A percentile compares a stretch with the other conserved stretches of the same genome.
phyloP scores from a whole-genome alignment of 2,888 invertebrate species.

The Volucella inflata region DNA sequence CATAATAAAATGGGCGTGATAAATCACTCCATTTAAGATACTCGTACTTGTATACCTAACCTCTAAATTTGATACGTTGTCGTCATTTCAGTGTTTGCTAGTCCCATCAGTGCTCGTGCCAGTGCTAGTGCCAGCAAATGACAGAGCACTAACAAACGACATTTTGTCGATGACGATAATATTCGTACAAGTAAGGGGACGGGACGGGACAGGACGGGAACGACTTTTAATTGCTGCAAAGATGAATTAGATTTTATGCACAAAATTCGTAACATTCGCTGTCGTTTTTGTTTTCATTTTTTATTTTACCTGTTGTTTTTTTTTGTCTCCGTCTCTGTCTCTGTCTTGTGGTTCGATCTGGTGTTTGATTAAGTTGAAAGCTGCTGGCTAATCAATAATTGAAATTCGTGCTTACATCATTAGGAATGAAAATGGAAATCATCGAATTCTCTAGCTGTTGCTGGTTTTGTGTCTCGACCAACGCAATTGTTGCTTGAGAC shows the following conservation, averaged over 20 bases:
- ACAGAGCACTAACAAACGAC: slow-evolving; percentile 36
- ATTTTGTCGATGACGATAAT: neutral
- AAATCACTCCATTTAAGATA: slow-evolving; percentile 46
- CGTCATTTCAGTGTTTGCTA: slow-evolving; percentile 43
- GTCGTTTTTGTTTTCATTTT: neutral
- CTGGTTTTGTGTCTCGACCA: too few relatives aligned
- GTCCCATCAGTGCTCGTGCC: neutral
- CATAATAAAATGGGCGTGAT: slow-evolving; percentile 70
- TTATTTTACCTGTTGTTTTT: too few relatives aligned
- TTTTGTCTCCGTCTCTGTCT: too few relatives aligned
- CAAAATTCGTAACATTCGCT: neutral
- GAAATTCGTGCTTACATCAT: neutral
- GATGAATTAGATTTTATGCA: slow-evolving; percentile 43
- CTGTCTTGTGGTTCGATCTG: neutral
- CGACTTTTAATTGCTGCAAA: slow-evolving; percentile 9
- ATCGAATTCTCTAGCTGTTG: too few relatives aligned
- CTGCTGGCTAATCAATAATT: neutral
- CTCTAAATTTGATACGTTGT: slow-evolving; percentile 58
- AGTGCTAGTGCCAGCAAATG: slow-evolving; percentile 16
- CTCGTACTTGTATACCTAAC: slow-evolving; percentile 55
- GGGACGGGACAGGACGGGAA: neutral
- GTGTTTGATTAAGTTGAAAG: too few relatives aligned
- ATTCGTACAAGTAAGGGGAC: neutral
- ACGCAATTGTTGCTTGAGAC: slow-evolving; percentile 15
- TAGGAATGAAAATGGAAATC: neutral